These are phyloP conservation scores for Ursus arctos DNA, from an alignment of 2,113 vertebrate species.

Conservation along the genomic window DNA sequence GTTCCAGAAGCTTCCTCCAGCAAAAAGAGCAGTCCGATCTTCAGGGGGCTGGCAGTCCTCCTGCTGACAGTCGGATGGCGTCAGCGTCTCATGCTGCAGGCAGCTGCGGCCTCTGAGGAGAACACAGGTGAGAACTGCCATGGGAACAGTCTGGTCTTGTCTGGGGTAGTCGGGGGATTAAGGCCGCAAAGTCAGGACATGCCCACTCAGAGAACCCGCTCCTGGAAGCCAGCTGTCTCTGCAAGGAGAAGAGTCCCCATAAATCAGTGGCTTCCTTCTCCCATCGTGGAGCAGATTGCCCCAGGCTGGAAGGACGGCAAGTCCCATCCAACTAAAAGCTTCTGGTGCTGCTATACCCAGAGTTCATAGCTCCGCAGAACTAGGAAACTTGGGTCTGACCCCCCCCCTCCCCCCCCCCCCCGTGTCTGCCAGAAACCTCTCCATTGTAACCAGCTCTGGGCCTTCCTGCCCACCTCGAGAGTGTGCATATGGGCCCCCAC, in stretches of 20 bases:
- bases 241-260: neutral
- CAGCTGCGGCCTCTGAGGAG: neutral
- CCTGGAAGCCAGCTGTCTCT: neutral
- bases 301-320: neutral
- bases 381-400: neutral
- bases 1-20: neutral
- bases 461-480: neutral
- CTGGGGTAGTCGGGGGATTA: neutral
- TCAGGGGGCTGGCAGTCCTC: neutral
- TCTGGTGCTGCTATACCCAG: neutral
- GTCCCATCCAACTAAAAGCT: neutral
- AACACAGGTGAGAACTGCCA: neutral
- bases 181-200: neutral
- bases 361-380: neutral
- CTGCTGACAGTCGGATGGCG: neutral
- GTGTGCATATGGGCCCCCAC: neutral
- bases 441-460: neutral
- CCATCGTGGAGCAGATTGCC: neutral
- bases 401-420: too few relatives aligned
- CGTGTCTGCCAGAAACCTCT: neutral
- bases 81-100: neutral
- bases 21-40: neutral
- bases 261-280: neutral
- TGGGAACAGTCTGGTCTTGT: neutral
- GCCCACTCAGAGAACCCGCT: neutral